phyloP scores from a whole-genome alignment of 2,797 vertebrate genomes.

The Argentina silus region DNA sequence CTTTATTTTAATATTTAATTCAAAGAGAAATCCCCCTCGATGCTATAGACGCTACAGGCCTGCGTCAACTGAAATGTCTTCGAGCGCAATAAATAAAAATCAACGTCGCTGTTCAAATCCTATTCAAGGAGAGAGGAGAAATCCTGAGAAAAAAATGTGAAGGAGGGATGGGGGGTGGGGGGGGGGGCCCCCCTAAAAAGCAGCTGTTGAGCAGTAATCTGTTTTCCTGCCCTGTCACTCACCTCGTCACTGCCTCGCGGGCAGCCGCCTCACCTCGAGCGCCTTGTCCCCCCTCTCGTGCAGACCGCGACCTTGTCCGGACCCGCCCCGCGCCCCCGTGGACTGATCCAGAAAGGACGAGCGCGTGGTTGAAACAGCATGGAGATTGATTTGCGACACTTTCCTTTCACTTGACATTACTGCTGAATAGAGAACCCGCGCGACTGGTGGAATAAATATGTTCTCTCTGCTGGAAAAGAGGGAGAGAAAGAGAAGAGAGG shows the following conservation, averaged over 20 bases:
- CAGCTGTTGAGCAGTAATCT: conserved; percentile 88
- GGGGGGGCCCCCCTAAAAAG: conserved; percentile 69
- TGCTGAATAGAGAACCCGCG: conserved; percentile 82
- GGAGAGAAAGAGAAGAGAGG: too few species aligned
- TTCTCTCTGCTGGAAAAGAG: conserved; percentile 74
- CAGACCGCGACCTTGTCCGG: conserved; percentile 76
- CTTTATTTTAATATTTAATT: neutral
- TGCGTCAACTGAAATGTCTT: conserved; percentile 74
- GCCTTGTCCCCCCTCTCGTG: conserved; percentile 67
- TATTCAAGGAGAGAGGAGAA: conserved; percentile 73
- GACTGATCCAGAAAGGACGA: conserved; percentile 76
- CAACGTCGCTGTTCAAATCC: conserved; percentile 80
- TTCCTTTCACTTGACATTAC: conserved; percentile 80
- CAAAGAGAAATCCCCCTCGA: neutral
- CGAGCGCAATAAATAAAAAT: conserved; percentile 87
- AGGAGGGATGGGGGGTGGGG: conserved; percentile 32
- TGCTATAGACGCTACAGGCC: too few species aligned
- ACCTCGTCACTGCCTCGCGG: conserved; percentile 67
- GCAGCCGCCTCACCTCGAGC: conserved; percentile 69
- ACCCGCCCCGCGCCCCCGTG: conserved; percentile 75
- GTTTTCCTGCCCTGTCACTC: conserved; percentile 88
- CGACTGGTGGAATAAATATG: conserved; percentile 87
- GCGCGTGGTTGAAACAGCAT: conserved; percentile 82
- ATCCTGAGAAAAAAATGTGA: conserved; percentile 57
- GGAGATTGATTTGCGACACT: conserved; percentile 87